Base-by-base conservation (phyloP, 2,888 invertebrate genomes). In the Drosophila putrida region DNA sequence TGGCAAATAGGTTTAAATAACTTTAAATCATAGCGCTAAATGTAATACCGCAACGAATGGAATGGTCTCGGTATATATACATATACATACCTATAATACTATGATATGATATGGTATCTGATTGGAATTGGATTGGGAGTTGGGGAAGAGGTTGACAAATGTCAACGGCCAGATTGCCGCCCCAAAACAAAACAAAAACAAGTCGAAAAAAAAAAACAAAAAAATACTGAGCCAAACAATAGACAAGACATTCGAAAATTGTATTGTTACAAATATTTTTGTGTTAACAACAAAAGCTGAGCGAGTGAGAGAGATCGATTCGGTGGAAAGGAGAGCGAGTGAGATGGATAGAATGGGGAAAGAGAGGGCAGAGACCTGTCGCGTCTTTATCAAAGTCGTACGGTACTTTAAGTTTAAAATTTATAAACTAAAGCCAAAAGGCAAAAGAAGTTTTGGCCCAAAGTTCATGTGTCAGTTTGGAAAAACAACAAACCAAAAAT, bases 121-220 rank as follows among this genome's bases (percentile, higher is more conserved):
- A 58, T 54, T 49, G 53, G 38, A 54, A 61, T 61, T 49, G 55
- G 64, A 54, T 57, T 46, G 35, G 33, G 31, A 46, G 41, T 35
- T 70, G 13, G 47, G 20, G 41, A 47, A 53, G 47, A 60, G 63
- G 47, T 72, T 76, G 71, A 82, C 75, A 82, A 83, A 84, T 87
- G 82, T 83, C 82, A 83, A 87, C 82, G 82, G 87, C 87, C 82
- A 82, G 82, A 80, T 78, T 77, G 80, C 68, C 71, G 75, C 59
- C 68, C 63, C 77, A 73, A 67, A 62, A 68, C 60, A 72, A 66
- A 47, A 58, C 46, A 5, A 20, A n/a, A n/a, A 6, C 31, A 9
- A 31, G 20, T n/a, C n/a, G n/a, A n/a, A n/a, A n/a, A n/a, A n/a
- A n/a, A 20, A 20, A 39, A 31, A 10, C 5, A 28, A 35, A 35